Evolutionary conservation across 2,888 invertebrate genomes (phyloP).

Genomic region (Gasteruption jaculator): DNA sequence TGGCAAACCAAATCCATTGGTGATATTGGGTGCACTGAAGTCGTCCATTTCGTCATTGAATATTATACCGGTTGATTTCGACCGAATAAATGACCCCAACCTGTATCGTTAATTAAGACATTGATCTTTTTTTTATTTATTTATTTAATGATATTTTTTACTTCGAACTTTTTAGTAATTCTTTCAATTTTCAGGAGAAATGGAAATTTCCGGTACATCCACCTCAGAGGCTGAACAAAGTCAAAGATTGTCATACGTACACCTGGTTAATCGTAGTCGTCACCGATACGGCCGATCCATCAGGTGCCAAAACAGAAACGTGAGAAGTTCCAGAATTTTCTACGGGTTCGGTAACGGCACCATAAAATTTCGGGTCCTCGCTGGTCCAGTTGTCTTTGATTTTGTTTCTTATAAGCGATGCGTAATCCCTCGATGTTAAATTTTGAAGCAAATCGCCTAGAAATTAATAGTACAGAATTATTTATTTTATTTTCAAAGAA

Average conservation of each 20-base stretch:
- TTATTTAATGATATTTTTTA: neutral
- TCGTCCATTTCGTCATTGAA: conserved; percentile 96
- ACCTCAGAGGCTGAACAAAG: conserved; percentile 1
- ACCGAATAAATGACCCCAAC: conserved; percentile 77
- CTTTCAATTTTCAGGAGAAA: conserved; percentile 2
- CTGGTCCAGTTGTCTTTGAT: conserved; percentile 68
- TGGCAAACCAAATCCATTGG: conserved; percentile 66
- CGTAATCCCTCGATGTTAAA: conserved; percentile 62
- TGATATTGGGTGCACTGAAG: conserved; percentile 75
- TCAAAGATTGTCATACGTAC: conserved; percentile 55
- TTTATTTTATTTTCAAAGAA: conserved; percentile 15
- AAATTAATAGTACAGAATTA: conserved; percentile 17
- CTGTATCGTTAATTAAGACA: conserved; percentile 20
- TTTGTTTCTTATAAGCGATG: conserved; percentile 55
- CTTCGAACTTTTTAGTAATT: neutral
- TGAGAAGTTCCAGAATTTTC: conserved; percentile 84
- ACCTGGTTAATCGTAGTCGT: conserved; percentile 86
- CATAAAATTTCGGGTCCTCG: conserved; percentile 63
- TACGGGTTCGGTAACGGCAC: conserved; percentile 54
- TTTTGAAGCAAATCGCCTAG: conserved; percentile 47
- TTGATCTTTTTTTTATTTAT: neutral
- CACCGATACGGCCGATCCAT: conserved; percentile 89
- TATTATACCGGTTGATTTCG: conserved; percentile 80
- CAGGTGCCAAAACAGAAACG: conserved; percentile 74
- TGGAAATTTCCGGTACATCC: conserved; percentile 6